phyloP scores from a whole-genome alignment of 2,797 vertebrate genomes.

The Nyctibius grandis region DNA sequence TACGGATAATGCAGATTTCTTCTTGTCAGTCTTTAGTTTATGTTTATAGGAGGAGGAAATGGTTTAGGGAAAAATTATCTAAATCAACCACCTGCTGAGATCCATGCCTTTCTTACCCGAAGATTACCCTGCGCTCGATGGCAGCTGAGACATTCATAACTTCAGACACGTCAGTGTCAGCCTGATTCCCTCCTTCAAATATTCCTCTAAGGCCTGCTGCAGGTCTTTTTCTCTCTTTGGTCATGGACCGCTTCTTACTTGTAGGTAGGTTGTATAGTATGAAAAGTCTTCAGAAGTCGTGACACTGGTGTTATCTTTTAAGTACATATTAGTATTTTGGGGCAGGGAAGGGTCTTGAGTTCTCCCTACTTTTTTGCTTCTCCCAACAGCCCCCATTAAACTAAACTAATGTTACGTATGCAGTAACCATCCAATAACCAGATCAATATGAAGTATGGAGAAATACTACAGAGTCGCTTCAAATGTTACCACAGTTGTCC shows the following conservation, averaged over 20 bases:
- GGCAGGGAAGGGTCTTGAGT: not conserved
- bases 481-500: not conserved
- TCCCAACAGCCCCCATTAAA: not conserved
- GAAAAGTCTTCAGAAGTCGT: not conserved
- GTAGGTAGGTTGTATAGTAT: not conserved
- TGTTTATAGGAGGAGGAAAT: not conserved
- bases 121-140: not conserved
- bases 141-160: not conserved
- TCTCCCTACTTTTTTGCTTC: not conserved
- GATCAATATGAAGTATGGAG: not conserved
- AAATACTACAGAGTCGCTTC: not conserved
- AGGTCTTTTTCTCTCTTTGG: not conserved
- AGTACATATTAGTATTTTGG: not conserved
- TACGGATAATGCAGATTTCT: not conserved
- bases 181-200: not conserved
- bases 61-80: not conserved
- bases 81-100: conserved; percentile 32
- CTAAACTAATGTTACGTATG: not conserved
- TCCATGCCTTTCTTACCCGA: not conserved
- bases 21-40: not conserved
- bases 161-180: not conserved
- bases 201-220: not conserved
- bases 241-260: not conserved
- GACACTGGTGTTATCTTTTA: not conserved
- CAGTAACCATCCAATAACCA: not conserved